Evolutionary conservation across 2,888 invertebrate genomes (phyloP).

Genomic region (Hydraecia micacea): DNA sequence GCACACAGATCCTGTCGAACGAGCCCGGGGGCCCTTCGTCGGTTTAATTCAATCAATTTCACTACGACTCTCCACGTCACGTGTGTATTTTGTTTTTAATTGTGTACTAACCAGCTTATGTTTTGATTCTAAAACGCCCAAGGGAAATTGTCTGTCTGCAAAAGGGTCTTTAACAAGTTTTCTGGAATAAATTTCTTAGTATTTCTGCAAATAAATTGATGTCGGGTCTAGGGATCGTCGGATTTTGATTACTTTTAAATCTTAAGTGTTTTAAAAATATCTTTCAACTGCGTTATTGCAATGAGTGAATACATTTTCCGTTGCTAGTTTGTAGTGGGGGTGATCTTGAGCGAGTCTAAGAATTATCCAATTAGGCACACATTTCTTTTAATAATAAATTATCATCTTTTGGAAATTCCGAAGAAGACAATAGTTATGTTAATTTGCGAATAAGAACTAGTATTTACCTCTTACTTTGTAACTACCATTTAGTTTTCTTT

Average conservation of each 20-base stretch:
- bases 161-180: constrained; percentile 46
- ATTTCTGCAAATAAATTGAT: constrained; percentile 15
- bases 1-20: constrained; percentile 84
- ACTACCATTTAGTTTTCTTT: constrained; percentile 30
- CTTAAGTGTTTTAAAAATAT: neutral
- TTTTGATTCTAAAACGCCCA: constrained; percentile 50
- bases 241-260: constrained; percentile 37
- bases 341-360: neutral
- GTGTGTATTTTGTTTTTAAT: constrained; percentile 66
- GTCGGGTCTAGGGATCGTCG: neutral
- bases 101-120: constrained; percentile 52
- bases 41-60: constrained; percentile 85
- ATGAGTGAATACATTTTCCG: neutral
- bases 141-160: constrained; percentile 35
- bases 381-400: constrained; percentile 17
- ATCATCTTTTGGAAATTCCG: neutral
- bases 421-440: constrained; percentile 43
- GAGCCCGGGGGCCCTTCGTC: constrained; percentile 78
- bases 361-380: constrained; percentile 21
- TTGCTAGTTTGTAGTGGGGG: neutral
- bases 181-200: constrained; percentile 40
- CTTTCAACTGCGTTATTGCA: neutral
- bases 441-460: constrained; percentile 32
- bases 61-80: constrained; percentile 65
- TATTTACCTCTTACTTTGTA: constrained; percentile 32